Base-by-base conservation (phyloP, 1,140 invertebrate genomes). In the Drepana arcuata region DNA sequence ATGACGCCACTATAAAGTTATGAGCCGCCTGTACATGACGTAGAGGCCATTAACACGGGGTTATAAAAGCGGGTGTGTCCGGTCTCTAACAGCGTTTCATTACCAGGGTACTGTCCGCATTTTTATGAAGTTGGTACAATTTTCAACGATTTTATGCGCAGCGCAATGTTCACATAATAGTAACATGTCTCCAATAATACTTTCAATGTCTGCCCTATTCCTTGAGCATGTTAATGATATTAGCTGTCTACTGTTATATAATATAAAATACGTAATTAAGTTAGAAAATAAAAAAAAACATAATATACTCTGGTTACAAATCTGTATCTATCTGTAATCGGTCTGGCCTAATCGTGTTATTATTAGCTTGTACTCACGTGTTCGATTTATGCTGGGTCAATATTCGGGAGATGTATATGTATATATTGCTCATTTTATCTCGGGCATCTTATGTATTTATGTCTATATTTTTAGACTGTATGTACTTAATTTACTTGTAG, bases 1-100 rank as follows among this genome's bases (percentile, higher is more conserved):
- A 44, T 38, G 41, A 38, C 30, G 25, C 38, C 31, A 34, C 31
- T 38, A 29, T 29, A 38, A 33, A 44, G 35, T 44, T 44, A 38
- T 34, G 30, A 16, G 16, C 11, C 15, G 14, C 24, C 4, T 38
- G 24, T 38, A 24, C 15, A 29, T 33, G 31, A 33, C 30, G 35
- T 38, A 38, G 41, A 34, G 39, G 29, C 16, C 28, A 38, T 44
- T 34, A 38, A 44, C 41, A 43, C 18, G 14, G 16, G 35, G 35
- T 28, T 7, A 34, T 38, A 38, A 44, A 44, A 15, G 14, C 25
- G 24, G 27, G 29, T 25, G 16, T 16, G 41, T 33, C 35, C 35
- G 18, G 35, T 10, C 16, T 23, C 7, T 26, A 26, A n/a, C 24
- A 2, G 24, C 18, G 4, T n/a, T 26, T 26, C 10, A 26, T 26